Evolutionary conservation across 2,113 vertebrate species (phyloP).

Genomic region (Neolamprologus longior): DNA sequence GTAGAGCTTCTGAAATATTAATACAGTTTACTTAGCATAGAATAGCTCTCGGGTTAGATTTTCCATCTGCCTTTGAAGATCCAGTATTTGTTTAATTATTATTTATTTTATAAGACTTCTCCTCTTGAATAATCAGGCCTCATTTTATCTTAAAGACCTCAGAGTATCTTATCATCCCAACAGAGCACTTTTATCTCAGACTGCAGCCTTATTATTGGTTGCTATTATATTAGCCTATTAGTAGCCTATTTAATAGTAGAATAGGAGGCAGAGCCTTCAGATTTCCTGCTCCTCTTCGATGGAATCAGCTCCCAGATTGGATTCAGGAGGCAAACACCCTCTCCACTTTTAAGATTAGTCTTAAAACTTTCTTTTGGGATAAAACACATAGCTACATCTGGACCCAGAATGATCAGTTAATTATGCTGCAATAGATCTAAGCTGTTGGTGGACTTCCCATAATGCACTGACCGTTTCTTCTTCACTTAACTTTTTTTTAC

Average conservation of each 20-base stretch:
- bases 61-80: background rate
- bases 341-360: background rate
- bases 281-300: background rate
- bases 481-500: background rate
- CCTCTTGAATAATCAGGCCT: background rate
- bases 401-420: background rate
- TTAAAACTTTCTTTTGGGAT: background rate
- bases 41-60: background rate
- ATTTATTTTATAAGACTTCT: background rate
- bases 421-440: background rate
- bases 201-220: background rate
- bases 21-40: background rate
- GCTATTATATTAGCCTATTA: background rate
- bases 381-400: background rate
- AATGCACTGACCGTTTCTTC: background rate
- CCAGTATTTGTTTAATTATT: background rate
- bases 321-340: background rate
- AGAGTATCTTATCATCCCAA: background rate
- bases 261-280: background rate
- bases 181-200: background rate
- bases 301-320: background rate
- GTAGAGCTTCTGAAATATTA: background rate
- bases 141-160: background rate
- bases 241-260: background rate
- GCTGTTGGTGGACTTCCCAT: background rate